phyloP scores from a whole-genome alignment of 1,140 invertebrate species.

The Eupristina koningsbergeri region DNA sequence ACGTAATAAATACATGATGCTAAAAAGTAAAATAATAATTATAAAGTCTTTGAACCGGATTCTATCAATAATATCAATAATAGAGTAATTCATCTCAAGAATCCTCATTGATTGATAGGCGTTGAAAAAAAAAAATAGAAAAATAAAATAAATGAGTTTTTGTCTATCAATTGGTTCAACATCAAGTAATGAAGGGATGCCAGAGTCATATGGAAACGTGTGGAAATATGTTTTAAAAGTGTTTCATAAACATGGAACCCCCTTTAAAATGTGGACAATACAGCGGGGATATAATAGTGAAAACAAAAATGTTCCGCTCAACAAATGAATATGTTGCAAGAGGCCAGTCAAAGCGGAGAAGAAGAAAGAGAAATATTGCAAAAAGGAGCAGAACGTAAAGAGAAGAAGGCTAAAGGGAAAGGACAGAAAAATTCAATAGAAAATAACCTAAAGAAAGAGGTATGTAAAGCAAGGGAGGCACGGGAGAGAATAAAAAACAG shows the following conservation, averaged over 20 bases:
- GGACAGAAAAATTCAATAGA: slow-evolving; percentile 26
- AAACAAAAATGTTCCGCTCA: slow-evolving; percentile 16
- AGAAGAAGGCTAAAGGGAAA: neutral
- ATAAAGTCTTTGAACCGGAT: neutral
- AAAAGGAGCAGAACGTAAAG: neutral
- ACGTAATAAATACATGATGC: neutral
- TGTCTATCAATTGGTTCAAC: neutral
- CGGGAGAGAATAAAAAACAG: slow-evolving; percentile 43
- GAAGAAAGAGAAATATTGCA: neutral
- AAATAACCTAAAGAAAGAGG: slow-evolving; percentile 46
- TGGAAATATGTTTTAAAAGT: neutral
- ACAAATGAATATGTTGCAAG: neutral
- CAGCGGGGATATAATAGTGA: neutral
- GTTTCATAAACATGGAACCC: neutral
- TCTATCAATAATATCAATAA: slow-evolving; percentile 12
- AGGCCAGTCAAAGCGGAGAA: neutral
- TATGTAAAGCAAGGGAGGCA: slow-evolving; percentile 12
- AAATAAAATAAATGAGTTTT: neutral
- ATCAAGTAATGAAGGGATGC: neutral
- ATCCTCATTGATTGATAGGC: neutral
- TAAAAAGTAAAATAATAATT: slow-evolving; percentile 27
- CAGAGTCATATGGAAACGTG: neutral
- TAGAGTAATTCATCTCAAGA: slow-evolving; percentile 13
- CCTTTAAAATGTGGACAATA: neutral
- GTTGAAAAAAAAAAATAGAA: neutral